These are phyloP conservation scores for Zaprionus tsacasi DNA, from an alignment of 1,140 invertebrate genomes.

Conservation along the genomic window DNA sequence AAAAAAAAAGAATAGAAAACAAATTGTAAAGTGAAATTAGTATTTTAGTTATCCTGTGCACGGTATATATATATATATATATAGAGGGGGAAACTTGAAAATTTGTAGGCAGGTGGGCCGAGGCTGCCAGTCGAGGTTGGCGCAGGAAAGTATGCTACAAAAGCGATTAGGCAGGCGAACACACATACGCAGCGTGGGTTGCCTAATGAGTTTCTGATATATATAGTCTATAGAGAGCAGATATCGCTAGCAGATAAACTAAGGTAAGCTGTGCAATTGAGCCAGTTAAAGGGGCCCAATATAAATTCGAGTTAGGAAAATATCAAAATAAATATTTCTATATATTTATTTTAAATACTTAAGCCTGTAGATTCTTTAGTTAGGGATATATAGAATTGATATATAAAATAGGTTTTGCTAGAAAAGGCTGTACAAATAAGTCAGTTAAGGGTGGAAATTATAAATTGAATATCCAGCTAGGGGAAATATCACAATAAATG, in stretches of 20 bases:
- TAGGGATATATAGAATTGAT: too few relatives aligned
- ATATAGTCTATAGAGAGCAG: not conserved
- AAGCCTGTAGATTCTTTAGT: too few relatives aligned
- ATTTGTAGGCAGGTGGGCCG: conserved; percentile 34
- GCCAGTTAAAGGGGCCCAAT: not conserved
- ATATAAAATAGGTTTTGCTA: too few relatives aligned
- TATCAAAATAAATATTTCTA: not conserved
- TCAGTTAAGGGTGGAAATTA: not conserved
- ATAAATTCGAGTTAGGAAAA: not conserved
- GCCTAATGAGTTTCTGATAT: conserved; percentile 3
- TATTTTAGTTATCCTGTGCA: conserved; percentile 80
- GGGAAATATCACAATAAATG: not conserved
- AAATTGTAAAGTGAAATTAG: conserved; percentile 83
- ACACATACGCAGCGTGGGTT: conserved; percentile 13
- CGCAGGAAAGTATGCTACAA: conserved; percentile 18
- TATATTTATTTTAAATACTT: not conserved
- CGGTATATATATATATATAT: conserved; percentile 21
- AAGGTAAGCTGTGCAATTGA: not conserved
- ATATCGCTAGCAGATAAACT: not conserved
- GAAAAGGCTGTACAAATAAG: too few relatives aligned
- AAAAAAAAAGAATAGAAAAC: conserved; percentile 61
- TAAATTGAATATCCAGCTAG: not conserved
- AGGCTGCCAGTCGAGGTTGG: not conserved
- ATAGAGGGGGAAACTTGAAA: conserved; percentile 37
- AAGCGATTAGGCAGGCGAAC: conserved; percentile 53